Evolutionary conservation across 2,113 vertebrate species (phyloP).

Genomic region (Seriola rivoliana): DNA sequence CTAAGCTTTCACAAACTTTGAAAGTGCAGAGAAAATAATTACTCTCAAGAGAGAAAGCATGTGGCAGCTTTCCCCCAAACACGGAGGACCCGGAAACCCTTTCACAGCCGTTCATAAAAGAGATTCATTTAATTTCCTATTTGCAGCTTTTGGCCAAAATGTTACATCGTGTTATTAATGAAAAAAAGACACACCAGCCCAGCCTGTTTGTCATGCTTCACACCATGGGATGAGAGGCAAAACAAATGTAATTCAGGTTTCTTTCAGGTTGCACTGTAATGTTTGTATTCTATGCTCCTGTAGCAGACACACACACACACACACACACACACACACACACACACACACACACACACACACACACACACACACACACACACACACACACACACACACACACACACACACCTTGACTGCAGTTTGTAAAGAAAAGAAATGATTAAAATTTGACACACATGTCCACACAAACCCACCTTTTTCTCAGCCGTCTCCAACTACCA

Average conservation of each 20-base stretch:
- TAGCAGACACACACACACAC: neutral
- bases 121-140: conserved; percentile 5
- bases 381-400: too few relatives aligned
- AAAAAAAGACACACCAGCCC: neutral
- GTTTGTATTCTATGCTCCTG: neutral
- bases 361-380: too few relatives aligned
- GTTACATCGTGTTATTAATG: neutral
- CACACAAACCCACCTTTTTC: conserved; percentile 66
- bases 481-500: conserved; percentile 48
- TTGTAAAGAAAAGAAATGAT: neutral
- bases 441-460: neutral
- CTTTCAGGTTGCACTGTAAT: neutral
- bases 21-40: neutral
- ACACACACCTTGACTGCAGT: neutral
- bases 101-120: neutral
- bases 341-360: too few relatives aligned
- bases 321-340: too few relatives aligned
- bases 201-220: neutral
- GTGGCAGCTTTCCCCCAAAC: neutral
- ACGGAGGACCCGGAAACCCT: neutral
- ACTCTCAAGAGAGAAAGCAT: neutral
- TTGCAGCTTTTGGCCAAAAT: conserved; percentile 9
- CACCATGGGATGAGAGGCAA: neutral
- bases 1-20: neutral
- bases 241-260: neutral